phyloP scores from a whole-genome alignment of 2,113 vertebrate genomes.

The Tyto alba region DNA sequence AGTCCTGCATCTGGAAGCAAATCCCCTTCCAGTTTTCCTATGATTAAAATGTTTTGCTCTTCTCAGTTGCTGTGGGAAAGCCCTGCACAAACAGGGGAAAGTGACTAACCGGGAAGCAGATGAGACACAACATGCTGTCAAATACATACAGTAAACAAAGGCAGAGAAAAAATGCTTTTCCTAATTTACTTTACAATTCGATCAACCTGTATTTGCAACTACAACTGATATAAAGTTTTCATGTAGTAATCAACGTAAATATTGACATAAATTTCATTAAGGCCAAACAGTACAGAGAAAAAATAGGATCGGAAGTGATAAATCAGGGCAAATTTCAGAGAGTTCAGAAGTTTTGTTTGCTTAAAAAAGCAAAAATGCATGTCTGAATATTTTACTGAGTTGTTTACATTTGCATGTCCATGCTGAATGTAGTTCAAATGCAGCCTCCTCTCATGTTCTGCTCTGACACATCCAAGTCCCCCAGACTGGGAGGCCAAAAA shows the following conservation, averaged over 20 bases:
- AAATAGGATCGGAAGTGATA: background rate
- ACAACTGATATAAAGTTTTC: background rate
- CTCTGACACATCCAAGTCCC: background rate
- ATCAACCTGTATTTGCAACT: background rate
- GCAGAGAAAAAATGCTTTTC: background rate
- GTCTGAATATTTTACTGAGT: background rate
- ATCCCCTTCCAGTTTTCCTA: background rate
- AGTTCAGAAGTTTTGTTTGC: background rate
- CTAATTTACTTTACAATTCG: background rate
- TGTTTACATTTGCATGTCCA: background rate
- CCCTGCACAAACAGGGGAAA: constrained; percentile 3
- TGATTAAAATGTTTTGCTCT: background rate
- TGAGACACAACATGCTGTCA: background rate
- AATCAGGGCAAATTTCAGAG: background rate
- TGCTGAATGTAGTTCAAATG: background rate
- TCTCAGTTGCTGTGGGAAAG: constrained; percentile 1
- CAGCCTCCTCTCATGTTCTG: background rate
- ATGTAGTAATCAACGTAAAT: background rate
- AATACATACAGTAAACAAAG: background rate
- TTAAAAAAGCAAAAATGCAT: background rate
- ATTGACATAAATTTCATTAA: background rate
- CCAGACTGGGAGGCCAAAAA: background rate
- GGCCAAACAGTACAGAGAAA: background rate
- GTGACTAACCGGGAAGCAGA: background rate
- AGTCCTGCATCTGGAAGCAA: background rate